Evolutionary conservation across 2,888 invertebrate genomes (phyloP), one percentile per base, ranked within the genome.

Genomic region (Spodoptera picta): DNA sequence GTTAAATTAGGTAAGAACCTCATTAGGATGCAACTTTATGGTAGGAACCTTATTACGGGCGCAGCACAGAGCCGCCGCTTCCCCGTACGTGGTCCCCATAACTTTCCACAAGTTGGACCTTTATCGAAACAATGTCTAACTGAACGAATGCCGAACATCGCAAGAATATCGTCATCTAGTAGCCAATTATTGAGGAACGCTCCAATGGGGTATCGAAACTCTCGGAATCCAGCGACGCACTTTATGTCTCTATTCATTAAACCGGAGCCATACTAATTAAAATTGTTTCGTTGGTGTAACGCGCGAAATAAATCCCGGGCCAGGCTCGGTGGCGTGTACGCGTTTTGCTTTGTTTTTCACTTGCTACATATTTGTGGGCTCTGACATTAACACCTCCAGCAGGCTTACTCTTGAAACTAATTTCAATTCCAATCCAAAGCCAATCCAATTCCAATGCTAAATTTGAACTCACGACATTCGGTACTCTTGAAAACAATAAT

Each of bases 201-300:
- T 77, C 82, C 81, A 86, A 87, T 89, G 82, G 84, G 78, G 81
- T 82, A 83, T 82, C 85, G 79, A 79, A 81, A 74, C 78, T 70
- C 58, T 23, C 12, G 79, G 89, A 87, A 90, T 88, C 79, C 81
- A 58, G 68, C 70, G 57, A 77, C 82, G 79, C 77, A 75, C 73
- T 86, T 89, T 90, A 90, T 90, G 89, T 90, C 91, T 91, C 86
- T 90, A 91, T 91, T 90, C 89, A 90, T 91, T 89, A 88, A 86
- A 88, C 82, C 76, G 79, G 53, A 59, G 75, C 81, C 75, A 82
- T 83, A 84, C 91, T 91, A 91, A 91, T 91, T 91, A 91, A 91
- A 91, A 91, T 91, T 90, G 89, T 87, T 91, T 79, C 79, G 81
- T 77, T 75, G 78, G 79, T 84, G 84, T 86, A 81, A 83, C 81